These are phyloP conservation scores for Epinotia brunnichana DNA, from an alignment of 2,888 invertebrate genomes.

Conservation along the genomic window DNA sequence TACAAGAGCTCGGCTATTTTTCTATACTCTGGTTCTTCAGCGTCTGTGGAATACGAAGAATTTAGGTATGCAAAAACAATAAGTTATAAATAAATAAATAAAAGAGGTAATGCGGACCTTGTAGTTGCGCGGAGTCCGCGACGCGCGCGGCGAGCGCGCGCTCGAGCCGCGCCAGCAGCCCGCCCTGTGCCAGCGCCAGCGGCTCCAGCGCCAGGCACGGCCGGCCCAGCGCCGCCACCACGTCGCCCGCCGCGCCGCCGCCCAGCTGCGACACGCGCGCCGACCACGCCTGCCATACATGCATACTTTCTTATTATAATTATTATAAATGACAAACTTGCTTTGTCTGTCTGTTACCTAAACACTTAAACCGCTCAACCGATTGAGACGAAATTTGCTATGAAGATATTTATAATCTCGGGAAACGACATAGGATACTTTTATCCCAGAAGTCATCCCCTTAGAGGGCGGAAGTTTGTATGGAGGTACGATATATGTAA, in stretches of 20 bases:
- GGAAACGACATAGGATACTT: too few species aligned
- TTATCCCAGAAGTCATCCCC: too few species aligned
- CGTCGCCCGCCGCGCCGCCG: conserved; percentile 52
- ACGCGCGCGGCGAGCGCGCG: conserved; percentile 85
- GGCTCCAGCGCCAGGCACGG: conserved; percentile 88
- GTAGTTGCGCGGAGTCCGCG: neutral
- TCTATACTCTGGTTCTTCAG: conserved; percentile 75
- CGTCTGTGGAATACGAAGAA: conserved; percentile 56
- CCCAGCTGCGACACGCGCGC: conserved; percentile 60
- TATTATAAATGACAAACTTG: too few species aligned
- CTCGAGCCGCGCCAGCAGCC: conserved; percentile 86
- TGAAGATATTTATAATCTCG: too few species aligned
- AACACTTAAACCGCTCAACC: too few species aligned
- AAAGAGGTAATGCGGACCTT: neutral
- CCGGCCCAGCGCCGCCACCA: conserved; percentile 73
- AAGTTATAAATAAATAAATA: neutral
- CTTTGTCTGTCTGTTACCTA: neutral
- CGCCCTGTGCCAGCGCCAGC: conserved; percentile 91
- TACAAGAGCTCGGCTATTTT: conserved; percentile 71
- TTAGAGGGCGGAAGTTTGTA: too few species aligned
- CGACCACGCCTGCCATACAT: conserved; percentile 67
- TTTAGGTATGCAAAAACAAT: neutral
- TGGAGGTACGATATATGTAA: too few species aligned
- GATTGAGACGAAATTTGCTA: too few species aligned
- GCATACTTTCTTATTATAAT: neutral